Evolutionary conservation across 2,888 invertebrate species (phyloP).

Genomic region (Diaphora mendica): DNA sequence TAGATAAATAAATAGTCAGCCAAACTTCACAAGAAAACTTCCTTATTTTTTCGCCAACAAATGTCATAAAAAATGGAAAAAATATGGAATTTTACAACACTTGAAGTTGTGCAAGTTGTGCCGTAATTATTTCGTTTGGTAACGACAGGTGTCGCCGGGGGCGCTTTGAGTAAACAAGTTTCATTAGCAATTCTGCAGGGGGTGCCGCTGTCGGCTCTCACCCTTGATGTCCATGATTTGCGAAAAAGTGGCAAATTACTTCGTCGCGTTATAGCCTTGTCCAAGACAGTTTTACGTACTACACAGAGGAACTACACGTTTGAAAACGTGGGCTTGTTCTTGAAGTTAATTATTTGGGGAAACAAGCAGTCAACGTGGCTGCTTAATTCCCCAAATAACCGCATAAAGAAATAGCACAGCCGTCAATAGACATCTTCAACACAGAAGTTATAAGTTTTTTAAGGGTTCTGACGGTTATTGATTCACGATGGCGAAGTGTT

Average conservation of each 20-base stretch:
- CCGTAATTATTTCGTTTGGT: slow-evolving; percentile 53
- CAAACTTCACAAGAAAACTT: slow-evolving; percentile 23
- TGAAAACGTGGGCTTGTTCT: neutral
- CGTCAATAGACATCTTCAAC: no score
- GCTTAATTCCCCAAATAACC: no score
- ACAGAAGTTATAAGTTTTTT: no score
- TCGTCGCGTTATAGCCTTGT: slow-evolving; percentile 48
- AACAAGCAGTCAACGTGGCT: no score
- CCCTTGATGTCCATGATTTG: slow-evolving; percentile 49
- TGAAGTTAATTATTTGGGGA: neutral
- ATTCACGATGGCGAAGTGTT: no score
- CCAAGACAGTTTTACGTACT: slow-evolving; percentile 32
- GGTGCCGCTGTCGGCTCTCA: slow-evolving; percentile 41
- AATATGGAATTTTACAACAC: slow-evolving; percentile 39
- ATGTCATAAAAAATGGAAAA: slow-evolving; percentile 41
- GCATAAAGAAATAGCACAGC: no score
- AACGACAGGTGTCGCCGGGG: slow-evolving; percentile 51
- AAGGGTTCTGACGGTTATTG: no score
- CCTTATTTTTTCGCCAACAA: slow-evolving; percentile 31
- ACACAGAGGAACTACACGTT: slow-evolving; percentile 14
- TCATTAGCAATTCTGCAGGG: slow-evolving; percentile 45
- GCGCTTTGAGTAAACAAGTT: slow-evolving; percentile 49
- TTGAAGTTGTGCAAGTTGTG: slow-evolving; percentile 37
- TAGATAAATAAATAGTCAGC: neutral
- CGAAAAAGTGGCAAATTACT: slow-evolving; percentile 54